Conservation (phyloP, 2,888 invertebrate genomes). For the Octonoba sinensis region DNA sequence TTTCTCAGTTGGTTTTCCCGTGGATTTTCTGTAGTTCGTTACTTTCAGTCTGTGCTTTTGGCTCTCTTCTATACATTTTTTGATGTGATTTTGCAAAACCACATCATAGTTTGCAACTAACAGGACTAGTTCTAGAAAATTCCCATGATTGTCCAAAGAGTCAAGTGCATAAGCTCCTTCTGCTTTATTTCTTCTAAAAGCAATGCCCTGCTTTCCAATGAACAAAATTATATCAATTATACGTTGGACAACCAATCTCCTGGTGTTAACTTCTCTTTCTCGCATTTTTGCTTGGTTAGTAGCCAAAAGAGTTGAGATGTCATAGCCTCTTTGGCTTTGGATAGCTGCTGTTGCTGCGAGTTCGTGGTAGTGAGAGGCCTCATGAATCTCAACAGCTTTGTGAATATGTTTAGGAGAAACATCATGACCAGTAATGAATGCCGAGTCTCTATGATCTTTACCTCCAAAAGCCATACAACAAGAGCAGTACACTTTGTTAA, state of each 20-base stretch:
- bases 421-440: slow-evolving; percentile 7
- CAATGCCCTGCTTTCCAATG: slow-evolving; percentile 4
- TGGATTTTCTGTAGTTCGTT: neutral
- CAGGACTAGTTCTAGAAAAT: slow-evolving; percentile 3
- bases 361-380: neutral
- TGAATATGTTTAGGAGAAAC: neutral
- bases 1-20: neutral
- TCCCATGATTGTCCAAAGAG: slow-evolving; percentile 3
- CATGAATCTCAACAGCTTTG: slow-evolving; percentile 9
- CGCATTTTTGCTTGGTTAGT: neutral
- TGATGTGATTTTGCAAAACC: slow-evolving; percentile 5
- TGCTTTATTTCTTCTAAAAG: slow-evolving; percentile 4
- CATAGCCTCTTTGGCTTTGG: slow-evolving; percentile 1
- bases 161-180: slow-evolving; percentile 6
- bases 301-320: slow-evolving; percentile 1
- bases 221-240: slow-evolving; percentile 8
- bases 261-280: slow-evolving; percentile 3
- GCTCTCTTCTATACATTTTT: slow-evolving; percentile 1
- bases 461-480: slow-evolving; percentile 7
- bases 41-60: slow-evolving; percentile 10
- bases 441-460: slow-evolving; percentile 2
- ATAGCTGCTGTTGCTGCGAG: slow-evolving; percentile 6
- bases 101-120: slow-evolving; percentile 2
- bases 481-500: slow-evolving; percentile 1
- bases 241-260: neutral